These are phyloP conservation scores for Watsonalla binaria DNA, from an alignment of 2,888 invertebrate species.

Conservation along the genomic window DNA sequence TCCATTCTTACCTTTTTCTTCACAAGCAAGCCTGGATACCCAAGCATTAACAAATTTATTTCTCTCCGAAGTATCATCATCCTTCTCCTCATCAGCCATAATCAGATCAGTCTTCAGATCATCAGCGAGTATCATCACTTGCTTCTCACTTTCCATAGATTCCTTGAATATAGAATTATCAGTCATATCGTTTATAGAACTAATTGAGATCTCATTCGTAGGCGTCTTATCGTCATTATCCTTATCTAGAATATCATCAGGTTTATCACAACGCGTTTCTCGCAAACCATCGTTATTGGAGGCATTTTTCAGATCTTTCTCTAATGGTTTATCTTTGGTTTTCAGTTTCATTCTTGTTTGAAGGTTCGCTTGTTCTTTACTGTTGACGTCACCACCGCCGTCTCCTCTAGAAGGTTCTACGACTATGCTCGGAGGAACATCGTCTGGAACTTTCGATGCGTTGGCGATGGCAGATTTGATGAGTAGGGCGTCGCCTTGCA, in stretches of 20 bases:
- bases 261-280: constrained; percentile 46
- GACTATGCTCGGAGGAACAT: constrained; percentile 47
- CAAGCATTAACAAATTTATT: constrained; percentile 74
- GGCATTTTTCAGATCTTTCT: constrained; percentile 65
- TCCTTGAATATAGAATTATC: constrained; percentile 71
- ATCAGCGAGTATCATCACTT: constrained; percentile 63
- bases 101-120: constrained; percentile 73
- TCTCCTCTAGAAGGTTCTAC: constrained; percentile 37
- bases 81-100: constrained; percentile 72
- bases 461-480: constrained; percentile 63
- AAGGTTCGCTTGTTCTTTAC: constrained; percentile 41
- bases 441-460: constrained; percentile 51
- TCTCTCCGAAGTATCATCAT: constrained; percentile 72
- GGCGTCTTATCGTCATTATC: constrained; percentile 67
- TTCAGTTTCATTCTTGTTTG: constrained; percentile 50
- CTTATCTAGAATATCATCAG: constrained; percentile 50
- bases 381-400: constrained; percentile 9
- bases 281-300: constrained; percentile 56
- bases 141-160: constrained; percentile 72
- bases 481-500: constrained; percentile 66
- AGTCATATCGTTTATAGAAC: constrained; percentile 71
- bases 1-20: constrained; percentile 58
- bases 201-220: constrained; percentile 71
- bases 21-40: constrained; percentile 66
- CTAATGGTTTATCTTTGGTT: constrained; percentile 51